Conservation (phyloP, 2,797 vertebrate genomes). For the Bufotes viridis region DNA sequence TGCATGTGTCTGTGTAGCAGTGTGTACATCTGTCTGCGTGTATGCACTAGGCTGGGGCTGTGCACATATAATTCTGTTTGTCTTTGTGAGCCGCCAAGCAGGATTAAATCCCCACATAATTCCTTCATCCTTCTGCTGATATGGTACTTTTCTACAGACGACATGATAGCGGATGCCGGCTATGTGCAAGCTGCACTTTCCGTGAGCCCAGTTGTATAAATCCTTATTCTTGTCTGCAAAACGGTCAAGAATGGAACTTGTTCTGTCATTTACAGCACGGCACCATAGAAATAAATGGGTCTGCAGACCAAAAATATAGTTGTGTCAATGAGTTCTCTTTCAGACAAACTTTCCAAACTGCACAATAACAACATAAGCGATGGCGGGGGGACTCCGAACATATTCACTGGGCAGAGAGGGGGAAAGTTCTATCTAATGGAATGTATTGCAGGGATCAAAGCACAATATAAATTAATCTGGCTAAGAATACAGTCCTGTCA, state of each 20-base stretch:
- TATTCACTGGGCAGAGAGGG: neutral
- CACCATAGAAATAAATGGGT: no score
- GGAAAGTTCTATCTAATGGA: slow-evolving; percentile 29
- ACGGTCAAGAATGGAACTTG: no score
- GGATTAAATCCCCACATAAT: slow-evolving; percentile 20
- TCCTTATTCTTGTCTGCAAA: no score
- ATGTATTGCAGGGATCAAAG: slow-evolving; percentile 17
- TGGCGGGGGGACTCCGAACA: neutral
- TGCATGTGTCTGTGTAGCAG: neutral
- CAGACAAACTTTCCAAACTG: slow-evolving; percentile 30
- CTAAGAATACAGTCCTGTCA: neutral
- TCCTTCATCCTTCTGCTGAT: slow-evolving; percentile 34
- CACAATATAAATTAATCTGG: slow-evolving; percentile 19
- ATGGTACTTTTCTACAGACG: slow-evolving; percentile 10
- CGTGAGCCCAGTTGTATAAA: no score
- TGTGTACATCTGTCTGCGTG: neutral
- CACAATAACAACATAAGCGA: neutral
- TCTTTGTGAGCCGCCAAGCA: neutral
- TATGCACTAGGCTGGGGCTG: neutral
- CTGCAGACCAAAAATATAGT: no score
- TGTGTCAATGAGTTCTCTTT: neutral
- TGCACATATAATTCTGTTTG: neutral
- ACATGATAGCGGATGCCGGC: neutral
- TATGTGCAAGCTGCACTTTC: no score
- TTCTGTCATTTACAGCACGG: no score